phyloP scores from a whole-genome alignment of 2,888 invertebrate genomes.

The Cosmorhoe ocellata region DNA sequence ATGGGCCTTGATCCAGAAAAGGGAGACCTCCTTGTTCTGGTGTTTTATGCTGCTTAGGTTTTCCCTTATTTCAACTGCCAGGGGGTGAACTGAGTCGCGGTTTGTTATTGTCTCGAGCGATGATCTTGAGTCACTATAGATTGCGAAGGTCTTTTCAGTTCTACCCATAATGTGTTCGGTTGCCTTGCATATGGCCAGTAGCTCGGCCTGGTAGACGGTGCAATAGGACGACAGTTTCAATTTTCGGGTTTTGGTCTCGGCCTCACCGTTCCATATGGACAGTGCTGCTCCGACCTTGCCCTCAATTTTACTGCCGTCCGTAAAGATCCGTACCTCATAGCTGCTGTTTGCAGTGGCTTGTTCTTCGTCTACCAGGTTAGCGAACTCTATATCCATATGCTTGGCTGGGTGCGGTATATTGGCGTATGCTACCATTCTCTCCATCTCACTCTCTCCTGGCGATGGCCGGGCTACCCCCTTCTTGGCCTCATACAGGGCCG shows the following conservation, averaged over 20 bases:
- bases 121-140: conserved; percentile 16
- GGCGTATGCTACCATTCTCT: not conserved
- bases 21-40: not conserved
- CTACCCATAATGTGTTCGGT: not conserved
- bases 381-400: conserved; percentile 1
- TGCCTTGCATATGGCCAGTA: conserved; percentile 1
- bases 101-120: not conserved
- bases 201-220: conserved; percentile 13
- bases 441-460: not conserved
- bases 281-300: conserved; percentile 12
- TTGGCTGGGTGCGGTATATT: conserved; percentile 8
- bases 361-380: conserved; percentile 3
- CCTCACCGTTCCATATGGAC: not conserved
- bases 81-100: conserved; percentile 1
- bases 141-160: not conserved
- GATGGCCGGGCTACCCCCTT: not conserved
- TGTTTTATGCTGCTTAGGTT: not conserved
- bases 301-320: conserved; percentile 18
- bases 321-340: conserved; percentile 4
- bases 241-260: not conserved
- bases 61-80: not conserved
- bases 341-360: not conserved
- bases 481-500: not conserved
- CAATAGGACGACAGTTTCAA: conserved; percentile 8
- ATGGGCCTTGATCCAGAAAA: conserved; percentile 19